phyloP scores from a whole-genome alignment of 1,140 invertebrate species.

The Aphelenchoides besseyi region DNA sequence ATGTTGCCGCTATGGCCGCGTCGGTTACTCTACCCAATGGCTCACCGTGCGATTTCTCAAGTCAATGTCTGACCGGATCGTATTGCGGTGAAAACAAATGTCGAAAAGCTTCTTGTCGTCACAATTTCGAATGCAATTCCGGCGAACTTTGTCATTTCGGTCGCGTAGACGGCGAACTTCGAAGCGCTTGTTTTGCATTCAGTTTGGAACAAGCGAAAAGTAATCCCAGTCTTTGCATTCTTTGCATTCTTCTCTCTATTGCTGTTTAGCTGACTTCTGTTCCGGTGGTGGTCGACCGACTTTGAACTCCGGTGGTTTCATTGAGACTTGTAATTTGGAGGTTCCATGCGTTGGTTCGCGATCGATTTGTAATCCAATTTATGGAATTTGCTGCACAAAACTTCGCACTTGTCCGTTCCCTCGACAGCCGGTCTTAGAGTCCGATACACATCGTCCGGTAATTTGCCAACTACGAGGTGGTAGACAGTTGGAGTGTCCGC shows the following conservation, averaged over 20 bases:
- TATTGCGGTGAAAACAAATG: slow-evolving; percentile 19
- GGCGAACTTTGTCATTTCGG: slow-evolving; percentile 32
- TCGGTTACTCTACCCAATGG: background rate
- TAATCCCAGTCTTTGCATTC: background rate
- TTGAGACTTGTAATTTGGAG: slow-evolving; percentile 32
- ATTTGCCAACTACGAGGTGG: slow-evolving; percentile 47
- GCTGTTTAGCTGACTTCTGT: slow-evolving; percentile 33
- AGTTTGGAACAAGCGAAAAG: slow-evolving; percentile 1
- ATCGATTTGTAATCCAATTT: slow-evolving; percentile 34
- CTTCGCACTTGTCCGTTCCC: slow-evolving; percentile 49
- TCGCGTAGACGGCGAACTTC: slow-evolving; percentile 19
- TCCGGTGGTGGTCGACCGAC: slow-evolving; percentile 32
- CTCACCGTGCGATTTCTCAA: slow-evolving; percentile 14
- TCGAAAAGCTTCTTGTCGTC: slow-evolving; percentile 2
- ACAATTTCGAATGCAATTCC: slow-evolving; percentile 20
- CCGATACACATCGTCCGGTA: slow-evolving; percentile 39
- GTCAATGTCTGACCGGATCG: slow-evolving; percentile 18
- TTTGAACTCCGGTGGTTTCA: background rate
- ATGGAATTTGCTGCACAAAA: slow-evolving; percentile 43
- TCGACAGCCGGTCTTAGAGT: slow-evolving; percentile 45
- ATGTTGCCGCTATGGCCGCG: slow-evolving; percentile 8
- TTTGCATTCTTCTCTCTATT: no score
- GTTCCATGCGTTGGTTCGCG: slow-evolving; percentile 20
- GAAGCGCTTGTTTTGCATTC: slow-evolving; percentile 33
- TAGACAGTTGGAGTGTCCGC: slow-evolving; percentile 35